Conservation (phyloP, 2,113 vertebrate genomes). For the Labeo catla region DNA sequence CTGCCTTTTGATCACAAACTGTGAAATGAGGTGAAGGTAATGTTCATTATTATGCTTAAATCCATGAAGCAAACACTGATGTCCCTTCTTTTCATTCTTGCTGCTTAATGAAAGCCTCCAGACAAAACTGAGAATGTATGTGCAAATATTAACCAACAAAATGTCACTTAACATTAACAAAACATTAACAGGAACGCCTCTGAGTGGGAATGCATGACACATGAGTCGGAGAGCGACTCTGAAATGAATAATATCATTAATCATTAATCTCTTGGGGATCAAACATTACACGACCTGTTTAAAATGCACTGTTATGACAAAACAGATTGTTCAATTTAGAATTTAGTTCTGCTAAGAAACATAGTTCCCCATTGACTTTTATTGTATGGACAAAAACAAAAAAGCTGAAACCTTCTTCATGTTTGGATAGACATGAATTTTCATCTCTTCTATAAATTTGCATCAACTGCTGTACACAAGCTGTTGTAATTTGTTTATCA, state of each 20-base stretch:
- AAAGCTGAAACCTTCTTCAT: not conserved
- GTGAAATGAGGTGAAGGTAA: not conserved
- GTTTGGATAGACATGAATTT: no score
- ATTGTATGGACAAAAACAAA: not conserved
- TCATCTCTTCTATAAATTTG: no score
- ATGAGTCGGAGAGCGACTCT: not conserved
- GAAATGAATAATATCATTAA: slow-evolving; percentile 6
- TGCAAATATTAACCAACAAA: not conserved
- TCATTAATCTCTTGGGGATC: not conserved
- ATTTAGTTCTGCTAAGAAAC: not conserved
- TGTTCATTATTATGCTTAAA: not conserved
- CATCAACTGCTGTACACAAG: no score
- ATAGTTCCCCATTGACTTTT: not conserved
- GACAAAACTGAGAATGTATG: not conserved
- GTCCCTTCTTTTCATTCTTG: not conserved
- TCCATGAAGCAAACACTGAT: slow-evolving; percentile 3
- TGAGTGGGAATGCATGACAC: not conserved
- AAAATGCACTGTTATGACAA: slow-evolving; percentile 4
- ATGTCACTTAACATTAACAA: slow-evolving; percentile 4
- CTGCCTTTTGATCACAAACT: slow-evolving; percentile 27
- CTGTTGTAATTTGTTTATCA: no score
- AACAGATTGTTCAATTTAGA: not conserved
- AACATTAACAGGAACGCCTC: not conserved
- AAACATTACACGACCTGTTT: not conserved
- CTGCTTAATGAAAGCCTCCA: no score